These are phyloP conservation scores for Pandemis cinnamomeana DNA, from an alignment of 2,888 invertebrate species.

Conservation along the genomic window DNA sequence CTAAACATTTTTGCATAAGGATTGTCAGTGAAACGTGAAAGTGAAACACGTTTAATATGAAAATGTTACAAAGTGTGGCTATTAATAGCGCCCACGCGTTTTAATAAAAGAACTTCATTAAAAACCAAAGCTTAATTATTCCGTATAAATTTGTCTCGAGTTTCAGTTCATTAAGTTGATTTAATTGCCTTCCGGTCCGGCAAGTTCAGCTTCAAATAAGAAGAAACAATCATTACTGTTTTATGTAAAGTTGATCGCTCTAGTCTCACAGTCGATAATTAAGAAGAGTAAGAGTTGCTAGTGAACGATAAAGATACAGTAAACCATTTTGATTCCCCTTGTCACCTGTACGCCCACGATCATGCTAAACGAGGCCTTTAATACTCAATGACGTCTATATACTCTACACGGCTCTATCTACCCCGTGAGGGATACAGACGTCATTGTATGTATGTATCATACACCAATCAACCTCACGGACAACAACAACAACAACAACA, in stretches of 20 bases:
- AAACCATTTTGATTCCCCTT: not conserved
- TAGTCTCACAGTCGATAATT: not conserved
- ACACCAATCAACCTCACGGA: too few species aligned
- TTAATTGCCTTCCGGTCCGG: not conserved
- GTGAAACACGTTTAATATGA: not conserved
- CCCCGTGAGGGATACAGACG: too few species aligned
- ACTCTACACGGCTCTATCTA: too few species aligned
- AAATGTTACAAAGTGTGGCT: not conserved
- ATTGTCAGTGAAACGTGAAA: too few species aligned
- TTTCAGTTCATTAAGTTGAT: not conserved
- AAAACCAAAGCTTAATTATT: not conserved
- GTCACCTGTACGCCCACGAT: too few species aligned
- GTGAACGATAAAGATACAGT: not conserved
- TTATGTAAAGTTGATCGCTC: not conserved
- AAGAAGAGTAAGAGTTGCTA: not conserved
- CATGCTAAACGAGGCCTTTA: too few species aligned
- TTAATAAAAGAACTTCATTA: constrained; percentile 2
- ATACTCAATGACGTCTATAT: too few species aligned
- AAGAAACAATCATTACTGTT: not conserved
- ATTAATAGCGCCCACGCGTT: not conserved
- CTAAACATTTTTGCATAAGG: too few species aligned
- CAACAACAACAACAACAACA: too few species aligned
- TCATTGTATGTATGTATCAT: too few species aligned
- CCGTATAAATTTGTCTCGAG: not conserved
- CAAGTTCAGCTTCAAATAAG: not conserved